Percentiles rank a stretch among this genome's conserved stretches.
phyloP scores from a whole-genome alignment of 2,888 invertebrate genomes.

The Lamellibrachia columna region DNA sequence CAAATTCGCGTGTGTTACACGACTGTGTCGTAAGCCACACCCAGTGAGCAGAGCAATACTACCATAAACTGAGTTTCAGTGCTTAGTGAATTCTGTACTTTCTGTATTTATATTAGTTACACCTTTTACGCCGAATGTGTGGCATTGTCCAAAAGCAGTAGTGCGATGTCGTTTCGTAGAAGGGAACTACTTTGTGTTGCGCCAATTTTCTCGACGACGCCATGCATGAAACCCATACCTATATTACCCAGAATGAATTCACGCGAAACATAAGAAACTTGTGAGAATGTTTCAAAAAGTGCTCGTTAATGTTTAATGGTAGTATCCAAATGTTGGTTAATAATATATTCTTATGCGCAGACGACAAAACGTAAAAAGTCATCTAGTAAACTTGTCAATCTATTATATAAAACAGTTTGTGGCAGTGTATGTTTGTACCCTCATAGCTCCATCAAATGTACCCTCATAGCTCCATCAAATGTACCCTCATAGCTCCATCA shows the following conservation, averaged over 20 bases:
- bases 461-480: too few species aligned
- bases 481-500: too few species aligned
- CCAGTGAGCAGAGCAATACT: too few species aligned
- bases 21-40: too few species aligned
- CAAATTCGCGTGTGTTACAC: too few species aligned
- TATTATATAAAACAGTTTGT: too few species aligned
- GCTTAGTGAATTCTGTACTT: not conserved
- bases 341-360: not conserved
- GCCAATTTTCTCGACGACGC: not conserved
- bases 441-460: too few species aligned
- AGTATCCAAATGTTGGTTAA: not conserved
- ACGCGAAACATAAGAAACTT: not conserved
- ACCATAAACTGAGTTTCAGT: not conserved
- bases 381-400: not conserved
- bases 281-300: not conserved
- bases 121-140: not conserved
- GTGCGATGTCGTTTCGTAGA: not conserved
- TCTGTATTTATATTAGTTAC: not conserved
- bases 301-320: not conserved
- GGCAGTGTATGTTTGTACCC: too few species aligned
- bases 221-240: not conserved
- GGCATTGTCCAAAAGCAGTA: not conserved
- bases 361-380: not conserved
- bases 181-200: not conserved
- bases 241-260: not conserved